These are phyloP conservation scores for Atractosteus spatula DNA, from an alignment of 2,113 vertebrate species.

Conservation along the genomic window DNA sequence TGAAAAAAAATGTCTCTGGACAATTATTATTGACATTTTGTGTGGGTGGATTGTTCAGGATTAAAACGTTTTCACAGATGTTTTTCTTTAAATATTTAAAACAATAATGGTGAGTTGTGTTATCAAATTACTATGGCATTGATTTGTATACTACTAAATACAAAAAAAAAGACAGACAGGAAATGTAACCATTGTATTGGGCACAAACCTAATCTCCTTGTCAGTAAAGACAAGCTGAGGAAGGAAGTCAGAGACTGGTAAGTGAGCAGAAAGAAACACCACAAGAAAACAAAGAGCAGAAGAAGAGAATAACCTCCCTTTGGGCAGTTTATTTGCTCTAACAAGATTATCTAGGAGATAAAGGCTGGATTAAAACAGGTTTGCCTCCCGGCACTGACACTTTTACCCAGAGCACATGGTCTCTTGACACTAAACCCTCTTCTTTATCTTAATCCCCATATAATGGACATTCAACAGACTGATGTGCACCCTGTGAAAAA, in stretches of 20 bases:
- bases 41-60: no score
- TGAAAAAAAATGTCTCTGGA: no score
- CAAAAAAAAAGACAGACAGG: no score
- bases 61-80: no score
- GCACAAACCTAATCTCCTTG: background rate
- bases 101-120: no score
- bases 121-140: no score
- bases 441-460: conserved; percentile 66
- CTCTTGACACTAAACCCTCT: conserved; percentile 57
- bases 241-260: conserved; percentile 39
- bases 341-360: conserved; percentile 59
- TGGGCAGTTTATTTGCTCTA: conserved; percentile 46
- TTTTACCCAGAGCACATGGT: conserved; percentile 37
- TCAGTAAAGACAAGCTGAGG: conserved; percentile 10
- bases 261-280: conserved; percentile 40
- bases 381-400: conserved; percentile 50
- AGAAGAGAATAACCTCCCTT: conserved; percentile 38
- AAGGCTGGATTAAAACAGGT: conserved; percentile 60
- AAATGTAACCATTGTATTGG: no score
- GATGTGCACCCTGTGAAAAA: no score
- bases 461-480: conserved; percentile 11
- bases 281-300: conserved; percentile 34
- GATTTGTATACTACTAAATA: no score
- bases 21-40: no score
- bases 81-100: no score